These are phyloP conservation scores for Corynorhinus townsendii DNA, from an alignment of 2,113 vertebrate species.

Conservation along the genomic window DNA sequence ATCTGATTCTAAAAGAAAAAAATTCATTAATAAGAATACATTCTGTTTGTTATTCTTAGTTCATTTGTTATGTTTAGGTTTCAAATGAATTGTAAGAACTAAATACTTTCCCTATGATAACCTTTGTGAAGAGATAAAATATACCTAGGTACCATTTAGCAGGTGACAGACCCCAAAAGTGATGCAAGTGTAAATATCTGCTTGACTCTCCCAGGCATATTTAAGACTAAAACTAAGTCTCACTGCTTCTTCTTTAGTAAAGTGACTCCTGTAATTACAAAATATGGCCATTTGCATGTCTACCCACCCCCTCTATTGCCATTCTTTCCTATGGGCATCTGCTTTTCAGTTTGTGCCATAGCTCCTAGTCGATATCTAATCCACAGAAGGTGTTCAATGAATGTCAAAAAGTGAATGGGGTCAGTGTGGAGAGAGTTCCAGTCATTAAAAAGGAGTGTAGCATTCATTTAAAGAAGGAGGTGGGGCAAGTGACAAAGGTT, in stretches of 20 bases:
- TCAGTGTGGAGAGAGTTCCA: not conserved
- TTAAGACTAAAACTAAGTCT: not conserved
- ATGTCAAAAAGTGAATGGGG: not conserved
- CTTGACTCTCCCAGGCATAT: not conserved
- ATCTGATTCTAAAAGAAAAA: not conserved
- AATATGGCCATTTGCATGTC: not conserved
- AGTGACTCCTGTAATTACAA: not conserved
- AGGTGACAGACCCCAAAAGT: not conserved
- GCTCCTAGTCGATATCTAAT: not conserved
- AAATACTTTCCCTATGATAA: not conserved
- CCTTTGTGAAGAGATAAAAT: not conserved
- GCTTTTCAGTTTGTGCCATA: not conserved
- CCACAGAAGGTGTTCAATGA: not conserved
- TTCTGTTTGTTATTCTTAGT: not conserved
- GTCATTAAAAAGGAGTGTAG: not conserved
- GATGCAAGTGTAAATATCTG: not conserved
- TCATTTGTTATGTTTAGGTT: not conserved
- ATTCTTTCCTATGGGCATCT: not conserved
- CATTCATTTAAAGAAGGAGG: not conserved
- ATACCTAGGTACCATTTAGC: not conserved
- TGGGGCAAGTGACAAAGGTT: not conserved
- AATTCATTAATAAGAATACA: not conserved
- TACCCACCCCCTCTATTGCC: not conserved
- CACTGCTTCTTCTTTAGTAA: not conserved
- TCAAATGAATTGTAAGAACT: not conserved